phyloP scores from a whole-genome alignment of 2,113 vertebrate species.

The Balaeniceps rex region DNA sequence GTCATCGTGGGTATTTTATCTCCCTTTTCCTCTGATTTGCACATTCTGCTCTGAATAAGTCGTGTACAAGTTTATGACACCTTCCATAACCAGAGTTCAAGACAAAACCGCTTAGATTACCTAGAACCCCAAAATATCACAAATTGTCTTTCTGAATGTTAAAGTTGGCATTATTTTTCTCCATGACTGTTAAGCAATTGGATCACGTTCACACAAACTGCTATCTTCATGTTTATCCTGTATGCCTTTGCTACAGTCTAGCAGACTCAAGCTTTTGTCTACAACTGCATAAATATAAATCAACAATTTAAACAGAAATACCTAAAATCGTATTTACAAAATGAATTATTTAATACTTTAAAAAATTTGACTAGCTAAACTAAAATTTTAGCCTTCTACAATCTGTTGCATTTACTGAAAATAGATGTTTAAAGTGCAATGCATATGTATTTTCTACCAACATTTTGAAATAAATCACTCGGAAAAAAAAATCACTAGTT shows the following conservation, averaged over 20 bases:
- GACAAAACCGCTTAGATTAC: not conserved
- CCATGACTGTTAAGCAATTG: not conserved
- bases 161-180: not conserved
- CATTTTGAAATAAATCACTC: not conserved
- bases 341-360: not conserved
- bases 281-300: not conserved
- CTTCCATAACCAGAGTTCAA: not conserved
- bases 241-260: not conserved
- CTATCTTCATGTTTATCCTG: not conserved
- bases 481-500: not conserved
- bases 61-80: not conserved
- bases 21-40: not conserved
- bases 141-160: not conserved
- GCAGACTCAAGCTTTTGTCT: not conserved
- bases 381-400: not conserved
- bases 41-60: not conserved
- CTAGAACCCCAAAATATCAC: not conserved
- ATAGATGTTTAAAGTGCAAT: not conserved
- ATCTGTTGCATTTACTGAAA: not conserved
- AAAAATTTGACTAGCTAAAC: not conserved
- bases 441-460: not conserved
- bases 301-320: not conserved
- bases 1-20: not conserved
- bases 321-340: not conserved
- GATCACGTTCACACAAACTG: not conserved